Base-by-base conservation (phyloP, 92 coral and sea anemone species). In the Hydrozoanthus gracilis region DNA sequence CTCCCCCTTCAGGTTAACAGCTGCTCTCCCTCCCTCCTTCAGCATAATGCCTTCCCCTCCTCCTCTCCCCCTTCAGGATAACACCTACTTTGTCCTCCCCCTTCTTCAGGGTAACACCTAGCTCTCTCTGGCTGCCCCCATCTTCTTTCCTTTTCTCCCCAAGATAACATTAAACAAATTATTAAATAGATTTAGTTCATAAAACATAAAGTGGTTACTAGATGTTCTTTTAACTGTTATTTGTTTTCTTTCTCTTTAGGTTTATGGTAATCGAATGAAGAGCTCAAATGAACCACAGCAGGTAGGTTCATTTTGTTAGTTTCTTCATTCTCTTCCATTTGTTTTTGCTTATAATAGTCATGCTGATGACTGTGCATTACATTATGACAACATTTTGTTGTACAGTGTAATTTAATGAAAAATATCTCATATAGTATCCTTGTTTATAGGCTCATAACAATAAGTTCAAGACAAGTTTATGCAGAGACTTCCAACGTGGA, bases 391-490 rank as follows among this genome's bases (percentile, higher is more conserved):
- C 11, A 15, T 45, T 6, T 15, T 13, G 68, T 51, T 67, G 76
- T 44, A 62, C 5, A 72, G 66, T 66, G 84, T 64, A 2, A 60
- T 44, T n/a, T 17, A 73, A 50, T 77, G 50, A 44, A 76, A 80
- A 46, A 27, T 56, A 80, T 15, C 51, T 76, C 73, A 70, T 55
- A n/a, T n/a, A n/a, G n/a, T n/a, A n/a, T n/a, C n/a, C 2, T 27
- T 27, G 39, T 66, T 84, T 69, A 27, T 73, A 94, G 96, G 92
- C 95, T 18, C 97, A 95, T 92, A 95, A 87, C 90, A 96, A 91
- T 92, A 95, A 92, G 77, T 97, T 95, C 62, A 97, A 97, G 91
- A 97, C 99, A 64, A 97, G 98, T 54, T 87, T 97, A 94, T 97
- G 99, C 55, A 91, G 99, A 79, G 99, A 97, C 62, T 90, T 83